A percentile compares a stretch with the other conserved stretches of the same genome.
These are phyloP conservation scores for Amphipyra tragopoginis DNA, from an alignment of 2,888 invertebrate species.

Conservation along the genomic window DNA sequence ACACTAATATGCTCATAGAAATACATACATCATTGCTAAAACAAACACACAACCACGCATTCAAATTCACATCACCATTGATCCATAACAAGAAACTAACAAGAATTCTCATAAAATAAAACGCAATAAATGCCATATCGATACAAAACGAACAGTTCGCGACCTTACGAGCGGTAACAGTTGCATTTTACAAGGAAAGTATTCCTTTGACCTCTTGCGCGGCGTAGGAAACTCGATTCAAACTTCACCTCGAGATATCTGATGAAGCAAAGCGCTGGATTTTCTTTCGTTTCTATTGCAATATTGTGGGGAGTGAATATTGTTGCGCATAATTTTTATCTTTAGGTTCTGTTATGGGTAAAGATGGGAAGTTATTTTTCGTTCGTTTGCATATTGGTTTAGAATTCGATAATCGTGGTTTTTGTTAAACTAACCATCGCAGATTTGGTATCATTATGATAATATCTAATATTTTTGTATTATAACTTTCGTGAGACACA, in stretches of 20 bases:
- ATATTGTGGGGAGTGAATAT: slow-evolving; percentile 42
- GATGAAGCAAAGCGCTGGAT: slow-evolving; percentile 72
- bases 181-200: slow-evolving; percentile 57
- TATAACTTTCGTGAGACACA: no score
- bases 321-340: slow-evolving; percentile 10
- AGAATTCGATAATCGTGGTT: no score
- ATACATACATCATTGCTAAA: not conserved
- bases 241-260: slow-evolving; percentile 70
- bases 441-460: no score
- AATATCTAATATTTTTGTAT: no score
- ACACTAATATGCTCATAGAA: no score
- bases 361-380: no score
- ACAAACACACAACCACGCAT: not conserved
- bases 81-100: slow-evolving; percentile 34
- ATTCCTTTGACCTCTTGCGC: slow-evolving; percentile 65
- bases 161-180: slow-evolving; percentile 52
- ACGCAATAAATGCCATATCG: slow-evolving; percentile 49
- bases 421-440: no score
- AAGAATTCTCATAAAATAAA: slow-evolving; percentile 47
- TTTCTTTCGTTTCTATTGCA: slow-evolving; percentile 67
- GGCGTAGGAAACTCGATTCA: slow-evolving; percentile 73
- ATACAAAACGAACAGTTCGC: slow-evolving; percentile 48
- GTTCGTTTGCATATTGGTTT: no score
- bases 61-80: slow-evolving; percentile 10
- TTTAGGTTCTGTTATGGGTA: not conserved